phyloP scores from a whole-genome alignment of 2,888 invertebrate genomes.

The Diaphora mendica region DNA sequence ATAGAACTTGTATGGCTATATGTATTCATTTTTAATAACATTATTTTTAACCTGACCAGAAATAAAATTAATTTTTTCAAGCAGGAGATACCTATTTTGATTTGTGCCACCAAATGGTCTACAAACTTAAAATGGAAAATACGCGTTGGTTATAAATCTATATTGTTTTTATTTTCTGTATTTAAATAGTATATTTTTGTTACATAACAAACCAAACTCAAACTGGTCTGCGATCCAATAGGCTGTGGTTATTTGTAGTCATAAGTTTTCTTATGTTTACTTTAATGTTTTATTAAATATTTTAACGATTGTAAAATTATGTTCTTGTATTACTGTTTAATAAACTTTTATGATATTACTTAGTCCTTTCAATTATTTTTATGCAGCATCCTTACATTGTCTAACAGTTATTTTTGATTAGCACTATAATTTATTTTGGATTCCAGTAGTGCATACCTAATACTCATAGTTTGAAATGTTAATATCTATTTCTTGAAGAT shows the following conservation, averaged over 20 bases:
- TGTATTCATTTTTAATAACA: neutral
- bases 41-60: neutral
- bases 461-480: no score
- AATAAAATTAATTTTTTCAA: neutral
- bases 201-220: conserved; percentile 64
- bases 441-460: no score
- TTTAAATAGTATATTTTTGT: conserved; percentile 32
- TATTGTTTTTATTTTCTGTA: conserved; percentile 18
- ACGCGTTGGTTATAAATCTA: conserved; percentile 13
- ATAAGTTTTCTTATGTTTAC: conserved; percentile 59
- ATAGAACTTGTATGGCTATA: neutral
- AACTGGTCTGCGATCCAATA: conserved; percentile 84
- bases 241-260: conserved; percentile 82
- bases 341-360: conserved; percentile 59
- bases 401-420: no score
- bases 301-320: conserved; percentile 63
- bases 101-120: conserved; percentile 8
- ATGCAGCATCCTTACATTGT: no score
- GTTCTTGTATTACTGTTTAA: conserved; percentile 71
- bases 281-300: conserved; percentile 62
- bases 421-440: no score
- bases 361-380: neutral
- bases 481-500: no score
- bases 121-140: conserved; percentile 3
- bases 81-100: neutral